A percentile compares a stretch with the other conserved stretches of the same genome.
These are phyloP conservation scores for Mongoloraphidia duomilia DNA, from an alignment of 2,888 invertebrate genomes.

Conservation along the genomic window DNA sequence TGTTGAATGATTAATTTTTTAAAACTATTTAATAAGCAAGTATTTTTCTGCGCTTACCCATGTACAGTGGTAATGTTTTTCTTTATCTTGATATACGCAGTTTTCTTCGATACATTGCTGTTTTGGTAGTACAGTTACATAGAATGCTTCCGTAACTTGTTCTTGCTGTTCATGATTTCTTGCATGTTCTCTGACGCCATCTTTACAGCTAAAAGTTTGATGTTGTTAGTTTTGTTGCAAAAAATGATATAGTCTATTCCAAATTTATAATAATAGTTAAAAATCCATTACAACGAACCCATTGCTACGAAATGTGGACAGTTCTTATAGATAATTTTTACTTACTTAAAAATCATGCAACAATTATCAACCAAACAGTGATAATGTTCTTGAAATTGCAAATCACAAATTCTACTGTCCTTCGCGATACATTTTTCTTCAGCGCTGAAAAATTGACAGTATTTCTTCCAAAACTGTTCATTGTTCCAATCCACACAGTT, in stretches of 20 bases:
- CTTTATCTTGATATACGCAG: conserved; percentile 61
- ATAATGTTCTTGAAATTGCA: conserved; percentile 67
- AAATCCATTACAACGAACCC: too few relatives aligned
- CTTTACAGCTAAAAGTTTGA: conserved; percentile 34
- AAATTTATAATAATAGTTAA: too few relatives aligned
- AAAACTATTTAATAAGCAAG: too few relatives aligned
- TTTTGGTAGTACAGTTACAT: conserved; percentile 45
- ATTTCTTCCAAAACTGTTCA: conserved; percentile 42
- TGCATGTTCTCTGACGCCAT: conserved; percentile 71
- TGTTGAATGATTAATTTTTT: not conserved
- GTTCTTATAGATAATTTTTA: not conserved
- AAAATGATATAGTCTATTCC: not conserved
- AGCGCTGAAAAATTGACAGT: conserved; percentile 33
- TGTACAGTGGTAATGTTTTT: conserved; percentile 79
- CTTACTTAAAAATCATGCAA: conserved; percentile 53
- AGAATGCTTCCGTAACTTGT: conserved; percentile 66
- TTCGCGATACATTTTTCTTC: conserved; percentile 23
- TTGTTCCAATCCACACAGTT: conserved; percentile 19
- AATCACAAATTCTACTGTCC: conserved; percentile 31
- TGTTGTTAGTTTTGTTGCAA: too few relatives aligned
- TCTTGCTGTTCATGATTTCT: conserved; percentile 81
- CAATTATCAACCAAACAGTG: conserved; percentile 72
- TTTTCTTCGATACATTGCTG: conserved; percentile 48
- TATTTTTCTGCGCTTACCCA: conserved; percentile 44
- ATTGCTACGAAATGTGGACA: too few relatives aligned